phyloP scores from a whole-genome alignment of 2,797 vertebrate genomes.

The Enteromius anoplus region DNA sequence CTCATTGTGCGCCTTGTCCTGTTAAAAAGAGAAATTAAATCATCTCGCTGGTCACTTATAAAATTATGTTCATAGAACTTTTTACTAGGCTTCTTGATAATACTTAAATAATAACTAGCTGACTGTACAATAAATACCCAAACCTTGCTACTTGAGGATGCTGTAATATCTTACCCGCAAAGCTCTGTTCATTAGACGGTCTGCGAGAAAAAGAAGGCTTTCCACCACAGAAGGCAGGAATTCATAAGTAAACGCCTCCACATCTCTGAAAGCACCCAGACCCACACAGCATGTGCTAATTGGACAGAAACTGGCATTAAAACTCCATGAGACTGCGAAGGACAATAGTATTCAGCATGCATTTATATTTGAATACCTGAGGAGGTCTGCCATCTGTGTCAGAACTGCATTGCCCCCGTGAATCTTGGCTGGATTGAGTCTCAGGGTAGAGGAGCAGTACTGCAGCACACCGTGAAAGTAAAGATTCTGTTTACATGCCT shows the following conservation, averaged over 20 bases:
- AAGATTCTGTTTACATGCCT: slow-evolving; percentile 59
- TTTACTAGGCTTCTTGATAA: no score
- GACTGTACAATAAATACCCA: background rate
- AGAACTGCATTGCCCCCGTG: slow-evolving; percentile 55
- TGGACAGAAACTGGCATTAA: background rate
- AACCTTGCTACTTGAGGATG: background rate
- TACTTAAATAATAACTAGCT: no score
- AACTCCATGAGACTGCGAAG: background rate
- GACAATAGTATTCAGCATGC: background rate
- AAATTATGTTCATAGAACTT: no score
- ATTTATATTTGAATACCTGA: slow-evolving; percentile 55
- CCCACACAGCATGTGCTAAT: slow-evolving; percentile 88
- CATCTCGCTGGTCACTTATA: background rate
- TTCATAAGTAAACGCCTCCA: slow-evolving; percentile 80
- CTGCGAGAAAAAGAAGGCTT: slow-evolving; percentile 82
- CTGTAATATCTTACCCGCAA: slow-evolving; percentile 56
- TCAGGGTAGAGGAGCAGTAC: slow-evolving; percentile 61
- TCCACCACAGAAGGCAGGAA: slow-evolving; percentile 86
- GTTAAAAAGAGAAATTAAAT: slow-evolving; percentile 4
- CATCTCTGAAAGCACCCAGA: slow-evolving; percentile 77
- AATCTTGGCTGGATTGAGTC: slow-evolving; percentile 53
- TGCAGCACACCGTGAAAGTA: slow-evolving; percentile 53
- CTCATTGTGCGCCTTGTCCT: slow-evolving; percentile 80
- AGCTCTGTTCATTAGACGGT: slow-evolving; percentile 71
- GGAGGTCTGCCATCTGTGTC: slow-evolving; percentile 62